phyloP scores from a whole-genome alignment of 2,113 vertebrate genomes.

The Axis porcinus region DNA sequence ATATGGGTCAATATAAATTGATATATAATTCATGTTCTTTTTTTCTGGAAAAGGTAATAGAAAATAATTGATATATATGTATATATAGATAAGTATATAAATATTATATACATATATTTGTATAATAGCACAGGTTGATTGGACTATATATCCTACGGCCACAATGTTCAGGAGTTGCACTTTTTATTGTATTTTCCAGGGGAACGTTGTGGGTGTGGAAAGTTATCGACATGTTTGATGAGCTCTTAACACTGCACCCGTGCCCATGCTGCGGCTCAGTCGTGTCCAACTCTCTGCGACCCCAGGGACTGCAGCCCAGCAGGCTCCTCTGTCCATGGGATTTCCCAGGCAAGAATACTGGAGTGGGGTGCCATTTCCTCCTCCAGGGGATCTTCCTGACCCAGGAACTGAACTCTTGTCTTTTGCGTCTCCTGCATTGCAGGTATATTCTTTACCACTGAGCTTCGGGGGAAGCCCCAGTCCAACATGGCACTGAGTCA shows the following conservation, averaged over 20 bases:
- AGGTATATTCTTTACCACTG: neutral
- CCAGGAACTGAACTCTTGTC: neutral
- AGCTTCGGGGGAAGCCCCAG: neutral
- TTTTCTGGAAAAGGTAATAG: neutral
- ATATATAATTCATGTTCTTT: neutral
- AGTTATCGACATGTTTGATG: neutral
- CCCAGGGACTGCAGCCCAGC: neutral
- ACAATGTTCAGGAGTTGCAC: neutral
- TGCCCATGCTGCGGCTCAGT: rapidly evolving
- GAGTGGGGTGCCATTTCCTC: neutral
- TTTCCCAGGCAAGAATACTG: neutral
- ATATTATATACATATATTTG: neutral
- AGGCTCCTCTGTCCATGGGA: neutral
- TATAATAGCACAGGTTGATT: neutral
- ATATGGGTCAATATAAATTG: neutral
- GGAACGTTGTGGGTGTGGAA: neutral
- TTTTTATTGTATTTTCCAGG: neutral
- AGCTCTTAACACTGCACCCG: neutral
- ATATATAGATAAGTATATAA: neutral
- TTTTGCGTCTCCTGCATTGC: neutral
- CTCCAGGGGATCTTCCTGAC: neutral
- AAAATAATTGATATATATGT: neutral
- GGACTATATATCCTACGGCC: rapidly evolving
- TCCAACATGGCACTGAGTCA: neutral
- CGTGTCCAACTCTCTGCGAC: rapidly evolving